A percentile compares a stretch with the other conserved stretches of the same genome.
These are phyloP conservation scores for Resseliella maxima DNA, from an alignment of 2,888 invertebrate species.

Conservation along the genomic window DNA sequence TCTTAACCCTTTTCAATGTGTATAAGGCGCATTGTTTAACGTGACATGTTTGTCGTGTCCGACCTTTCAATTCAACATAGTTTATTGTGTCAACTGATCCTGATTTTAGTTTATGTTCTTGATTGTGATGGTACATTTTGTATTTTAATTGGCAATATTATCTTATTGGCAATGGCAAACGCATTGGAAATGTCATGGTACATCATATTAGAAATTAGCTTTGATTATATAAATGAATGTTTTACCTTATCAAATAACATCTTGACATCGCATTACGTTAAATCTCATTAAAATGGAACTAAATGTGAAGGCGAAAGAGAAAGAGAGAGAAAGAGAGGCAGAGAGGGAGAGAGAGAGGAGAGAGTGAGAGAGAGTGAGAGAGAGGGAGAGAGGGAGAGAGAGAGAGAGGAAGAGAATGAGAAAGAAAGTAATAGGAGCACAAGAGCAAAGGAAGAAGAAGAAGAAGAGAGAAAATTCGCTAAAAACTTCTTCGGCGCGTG, in stretches of 20 bases:
- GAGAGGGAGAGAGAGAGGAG: no score
- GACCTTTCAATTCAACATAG: background rate
- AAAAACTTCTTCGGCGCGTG: background rate
- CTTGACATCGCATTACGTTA: background rate
- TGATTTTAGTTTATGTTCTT: background rate
- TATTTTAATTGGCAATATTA: conserved; percentile 16
- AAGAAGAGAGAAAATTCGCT: background rate
- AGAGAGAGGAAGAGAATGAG: no score
- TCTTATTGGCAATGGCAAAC: background rate
- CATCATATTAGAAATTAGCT: background rate
- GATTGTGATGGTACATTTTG: background rate
- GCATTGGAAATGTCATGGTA: conserved; percentile 3
- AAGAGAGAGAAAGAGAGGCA: background rate
- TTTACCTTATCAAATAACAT: conserved; percentile 30
- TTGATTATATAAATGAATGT: background rate
- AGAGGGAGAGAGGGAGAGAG: no score
- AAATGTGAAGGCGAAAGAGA: background rate
- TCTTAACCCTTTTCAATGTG: background rate
- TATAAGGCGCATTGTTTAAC: background rate
- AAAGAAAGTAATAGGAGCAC: no score
- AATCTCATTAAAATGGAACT: background rate
- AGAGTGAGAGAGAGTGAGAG: no score
- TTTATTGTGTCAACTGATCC: conserved; percentile 17
- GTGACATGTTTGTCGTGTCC: background rate
- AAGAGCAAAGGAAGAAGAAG: no score